A percentile compares a stretch with the other conserved stretches of the same genome.
Evolutionary conservation across 2,113 vertebrate species (phyloP).

Genomic region (Callocephalon fimbriatum): DNA sequence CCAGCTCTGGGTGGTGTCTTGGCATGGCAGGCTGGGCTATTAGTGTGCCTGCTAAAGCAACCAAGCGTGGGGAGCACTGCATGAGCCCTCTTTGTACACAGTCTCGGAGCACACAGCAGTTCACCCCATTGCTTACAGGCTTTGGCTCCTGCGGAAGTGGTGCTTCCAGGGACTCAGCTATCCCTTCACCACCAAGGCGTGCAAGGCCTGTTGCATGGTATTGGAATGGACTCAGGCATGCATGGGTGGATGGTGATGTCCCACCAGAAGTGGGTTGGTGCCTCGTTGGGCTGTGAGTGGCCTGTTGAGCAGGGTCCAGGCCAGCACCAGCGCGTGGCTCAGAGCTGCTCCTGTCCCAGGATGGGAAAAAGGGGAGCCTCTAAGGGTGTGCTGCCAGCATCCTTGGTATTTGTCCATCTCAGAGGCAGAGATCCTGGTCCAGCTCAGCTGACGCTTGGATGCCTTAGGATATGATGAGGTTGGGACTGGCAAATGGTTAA

Average conservation of each 20-base stretch:
- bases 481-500: neutral
- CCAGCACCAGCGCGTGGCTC: neutral
- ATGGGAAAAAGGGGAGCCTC: neutral
- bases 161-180: neutral
- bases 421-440: neutral
- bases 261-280: neutral
- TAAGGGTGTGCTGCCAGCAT: neutral
- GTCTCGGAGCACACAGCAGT: neutral
- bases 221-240: neutral
- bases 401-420: neutral
- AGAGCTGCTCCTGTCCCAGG: neutral
- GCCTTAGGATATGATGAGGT: neutral
- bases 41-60: neutral
- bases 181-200: neutral
- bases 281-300: fast-evolving
- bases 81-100: neutral
- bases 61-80: neutral
- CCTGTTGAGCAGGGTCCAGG: neutral
- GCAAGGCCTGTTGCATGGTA: fast-evolving
- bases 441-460: neutral
- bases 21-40: neutral
- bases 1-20: neutral
- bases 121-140: neutral
- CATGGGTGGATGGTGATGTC: neutral
- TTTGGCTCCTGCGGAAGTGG: neutral